Conservation (phyloP, 2,888 invertebrate genomes). For the Caenorhabditis plicata region DNA sequence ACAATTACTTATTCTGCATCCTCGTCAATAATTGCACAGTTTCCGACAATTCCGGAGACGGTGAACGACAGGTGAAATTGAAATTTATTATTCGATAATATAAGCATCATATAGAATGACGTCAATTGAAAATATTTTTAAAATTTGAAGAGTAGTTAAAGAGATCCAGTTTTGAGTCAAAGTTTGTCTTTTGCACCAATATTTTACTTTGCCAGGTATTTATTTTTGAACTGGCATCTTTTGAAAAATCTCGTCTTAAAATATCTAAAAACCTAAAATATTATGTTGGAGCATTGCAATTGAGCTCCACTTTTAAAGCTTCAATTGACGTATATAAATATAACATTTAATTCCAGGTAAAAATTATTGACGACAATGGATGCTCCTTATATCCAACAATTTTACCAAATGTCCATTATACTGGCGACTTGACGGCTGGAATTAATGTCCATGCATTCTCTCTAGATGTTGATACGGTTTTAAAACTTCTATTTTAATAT, state of each 20-base stretch:
- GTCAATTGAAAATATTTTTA: too few species aligned
- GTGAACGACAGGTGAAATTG: conserved; percentile 2
- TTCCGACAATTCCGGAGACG: conserved; percentile 30
- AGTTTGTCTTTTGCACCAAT: too few species aligned
- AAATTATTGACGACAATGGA: conserved; percentile 64
- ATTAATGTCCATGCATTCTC: conserved; percentile 59
- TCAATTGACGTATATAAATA: too few species aligned
- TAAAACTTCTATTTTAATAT: neutral
- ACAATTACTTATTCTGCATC: conserved; percentile 58
- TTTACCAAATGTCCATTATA: conserved; percentile 58
- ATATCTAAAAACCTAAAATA: too few species aligned
- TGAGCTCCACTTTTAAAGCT: too few species aligned
- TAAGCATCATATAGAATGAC: too few species aligned
- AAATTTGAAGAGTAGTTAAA: too few species aligned
- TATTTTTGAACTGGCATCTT: too few species aligned
- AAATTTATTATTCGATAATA: neutral
- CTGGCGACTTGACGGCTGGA: conserved; percentile 55
- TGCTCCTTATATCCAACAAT: conserved; percentile 59
- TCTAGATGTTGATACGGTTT: conserved; percentile 60
- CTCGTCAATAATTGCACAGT: conserved; percentile 64
- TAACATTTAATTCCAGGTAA: conserved; percentile 43
- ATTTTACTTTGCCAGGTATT: too few species aligned
- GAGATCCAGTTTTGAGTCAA: too few species aligned
- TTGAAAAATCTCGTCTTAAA: too few species aligned
- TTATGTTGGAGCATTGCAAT: too few species aligned